These are phyloP conservation scores for Anniella stebbinsi DNA, from an alignment of 2,797 vertebrate genomes.

Conservation along the genomic window DNA sequence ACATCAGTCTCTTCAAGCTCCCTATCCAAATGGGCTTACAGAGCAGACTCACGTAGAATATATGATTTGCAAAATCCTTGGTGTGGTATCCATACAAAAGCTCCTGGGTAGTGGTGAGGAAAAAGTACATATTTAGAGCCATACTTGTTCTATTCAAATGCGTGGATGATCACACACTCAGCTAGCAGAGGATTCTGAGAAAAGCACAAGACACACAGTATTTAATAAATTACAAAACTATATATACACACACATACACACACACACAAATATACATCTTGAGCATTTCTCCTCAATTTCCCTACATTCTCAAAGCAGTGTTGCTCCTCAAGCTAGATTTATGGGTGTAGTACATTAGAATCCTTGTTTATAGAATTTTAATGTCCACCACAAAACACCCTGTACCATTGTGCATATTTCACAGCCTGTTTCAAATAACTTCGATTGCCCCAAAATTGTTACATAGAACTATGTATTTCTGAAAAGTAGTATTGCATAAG, in stretches of 20 bases:
- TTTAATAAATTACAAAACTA: neutral
- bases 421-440: neutral
- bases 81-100: neutral
- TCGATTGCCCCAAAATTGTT: neutral
- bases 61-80: neutral
- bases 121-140: neutral
- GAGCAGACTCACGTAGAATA: neutral
- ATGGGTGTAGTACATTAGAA: neutral
- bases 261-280: slow-evolving; percentile 18
- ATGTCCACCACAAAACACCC: neutral
- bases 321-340: slow-evolving; percentile 13
- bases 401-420: neutral
- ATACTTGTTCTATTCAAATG: neutral
- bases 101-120: no score
- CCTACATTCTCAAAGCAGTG: neutral
- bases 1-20: neutral
- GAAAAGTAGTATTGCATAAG: slow-evolving; percentile 22
- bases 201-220: neutral
- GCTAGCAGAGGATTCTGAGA: neutral
- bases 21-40: neutral
- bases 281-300: slow-evolving; percentile 20
- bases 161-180: neutral
- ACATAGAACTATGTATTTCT: slow-evolving; percentile 17
- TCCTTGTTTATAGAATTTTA: slow-evolving; percentile 9
- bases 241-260: neutral